Evolutionary conservation across 2,888 invertebrate genomes (phyloP).

Genomic region (Copidosoma aretas): DNA sequence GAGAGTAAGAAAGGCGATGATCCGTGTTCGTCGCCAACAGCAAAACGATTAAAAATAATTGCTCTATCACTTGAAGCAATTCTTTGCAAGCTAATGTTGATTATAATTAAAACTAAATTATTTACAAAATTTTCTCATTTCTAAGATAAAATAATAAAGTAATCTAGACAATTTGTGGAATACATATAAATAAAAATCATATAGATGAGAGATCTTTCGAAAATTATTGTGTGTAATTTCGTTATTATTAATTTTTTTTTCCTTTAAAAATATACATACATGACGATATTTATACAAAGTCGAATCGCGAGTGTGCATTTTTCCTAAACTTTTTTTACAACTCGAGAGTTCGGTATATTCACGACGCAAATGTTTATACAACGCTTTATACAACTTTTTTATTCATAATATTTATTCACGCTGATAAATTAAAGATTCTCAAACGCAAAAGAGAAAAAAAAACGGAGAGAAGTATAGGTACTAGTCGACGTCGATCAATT

Average conservation of each 20-base stretch:
- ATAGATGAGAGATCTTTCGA: constrained; percentile 4
- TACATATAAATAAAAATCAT: constrained; percentile 9
- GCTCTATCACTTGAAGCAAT: constrained; percentile 16
- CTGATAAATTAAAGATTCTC: constrained; percentile 7
- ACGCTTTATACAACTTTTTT: constrained; percentile 24
- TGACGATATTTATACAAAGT: constrained; percentile 29
- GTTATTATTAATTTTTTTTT: constrained; percentile 28
- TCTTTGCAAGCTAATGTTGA: too few relatives aligned
- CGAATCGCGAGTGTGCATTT: constrained; percentile 10
- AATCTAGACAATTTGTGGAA: not conserved
- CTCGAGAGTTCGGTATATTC: constrained; percentile 13
- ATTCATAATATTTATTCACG: constrained; percentile 6
- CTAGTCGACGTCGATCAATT: constrained; percentile 27
- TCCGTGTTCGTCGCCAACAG: constrained; percentile 15
- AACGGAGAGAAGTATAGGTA: constrained; percentile 5
- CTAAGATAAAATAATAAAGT: not conserved
- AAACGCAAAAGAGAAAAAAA: constrained; percentile 3
- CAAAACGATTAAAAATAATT: constrained; percentile 23
- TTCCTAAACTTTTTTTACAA: constrained; percentile 19
- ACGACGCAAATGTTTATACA: constrained; percentile 10
- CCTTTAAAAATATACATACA: constrained; percentile 34
- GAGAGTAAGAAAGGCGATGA: constrained; percentile 21
- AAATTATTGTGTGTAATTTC: constrained; percentile 18
- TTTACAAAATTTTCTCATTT: constrained; percentile 13
- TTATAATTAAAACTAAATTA: constrained; percentile 6